Percentiles rank a stretch among this genome's conserved stretches.
Conservation (phyloP, 2,797 vertebrate genomes). For the Leptodactylus fallax region DNA sequence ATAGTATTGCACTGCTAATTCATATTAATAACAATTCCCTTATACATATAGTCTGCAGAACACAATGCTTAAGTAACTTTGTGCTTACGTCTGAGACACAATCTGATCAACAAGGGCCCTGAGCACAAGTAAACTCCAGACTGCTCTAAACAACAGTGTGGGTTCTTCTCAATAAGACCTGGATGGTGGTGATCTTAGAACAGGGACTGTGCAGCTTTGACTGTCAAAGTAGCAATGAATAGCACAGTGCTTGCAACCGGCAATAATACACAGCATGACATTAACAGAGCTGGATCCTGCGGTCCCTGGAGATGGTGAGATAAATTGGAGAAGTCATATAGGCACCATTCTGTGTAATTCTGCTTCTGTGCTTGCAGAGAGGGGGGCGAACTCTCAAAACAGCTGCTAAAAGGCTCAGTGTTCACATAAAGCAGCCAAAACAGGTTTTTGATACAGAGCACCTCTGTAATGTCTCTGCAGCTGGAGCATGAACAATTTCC, state of each 20-base stretch:
- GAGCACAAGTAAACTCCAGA: neutral
- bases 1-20: conserved; percentile 33
- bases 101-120: neutral
- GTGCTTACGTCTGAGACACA: neutral
- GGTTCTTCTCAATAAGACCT: neutral
- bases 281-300: conserved; percentile 6
- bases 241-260: neutral
- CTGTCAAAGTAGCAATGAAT: neutral
- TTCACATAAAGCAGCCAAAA: conserved; percentile 37
- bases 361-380: neutral
- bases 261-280: neutral
- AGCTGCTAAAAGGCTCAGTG: conserved; percentile 51
- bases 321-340: conserved; percentile 19
- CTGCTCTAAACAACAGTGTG: conserved; percentile 26
- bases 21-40: conserved; percentile 21
- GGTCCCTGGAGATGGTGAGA: neutral
- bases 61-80: neutral
- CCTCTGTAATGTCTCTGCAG: conserved; percentile 30
- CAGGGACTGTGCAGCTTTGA: neutral
- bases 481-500: conserved; percentile 17
- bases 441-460: conserved; percentile 32
- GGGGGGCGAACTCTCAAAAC: conserved; percentile 7
- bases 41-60: neutral
- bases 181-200: conserved; percentile 7
- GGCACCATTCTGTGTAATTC: conserved; percentile 40